Base-by-base conservation (phyloP, 2,797 vertebrate species). In the Hemitrygon akajei region DNA sequence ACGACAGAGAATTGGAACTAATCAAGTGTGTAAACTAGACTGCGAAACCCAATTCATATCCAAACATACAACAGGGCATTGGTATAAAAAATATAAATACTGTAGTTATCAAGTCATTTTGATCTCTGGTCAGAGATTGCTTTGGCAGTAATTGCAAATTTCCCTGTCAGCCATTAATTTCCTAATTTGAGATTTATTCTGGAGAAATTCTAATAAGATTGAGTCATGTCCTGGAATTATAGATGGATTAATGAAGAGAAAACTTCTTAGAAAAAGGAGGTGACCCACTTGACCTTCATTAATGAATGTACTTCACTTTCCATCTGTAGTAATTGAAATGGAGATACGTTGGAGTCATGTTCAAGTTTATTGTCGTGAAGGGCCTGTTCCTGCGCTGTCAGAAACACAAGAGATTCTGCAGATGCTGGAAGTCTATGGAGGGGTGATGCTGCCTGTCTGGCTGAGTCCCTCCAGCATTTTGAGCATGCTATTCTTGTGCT, bases 251-350 rank as follows among this genome's bases (percentile, higher is more conserved):
- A 14, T 18, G 71, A 37, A 93, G 71, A n/a, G 60, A 7, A 93
- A 93, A 93, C 40, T 75, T 93, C 25, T 76, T 56, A 56, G 58
- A 5, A 16, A 76, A 40, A 18, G 91, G 10, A 75, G 47, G 40
- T 73, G 89, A 30, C 6, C 71, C 71, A 75, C 89, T 92, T 75
- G 66, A 47, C 69, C 37, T 75, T 93, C 71, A 75, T 93, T 93
- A 93, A 93, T 76, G 71, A 93, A 27, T 75, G 40, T 14, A 22
- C 73, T 73, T 92, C 73, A 56, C 37, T 75, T 93, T 93, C 91
- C 91, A 56, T 27, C 76, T 27, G 14, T 40, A 76, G 91, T 30
- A 76, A 93, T 76, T 93, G 91, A 75, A 93, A 76, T 30, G 7
- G 73, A 76, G 47, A 47, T 47, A 47, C 47, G 4, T 47, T 47